Conservation (phyloP, 2,797 vertebrate species). For the Coilia nasus region DNA sequence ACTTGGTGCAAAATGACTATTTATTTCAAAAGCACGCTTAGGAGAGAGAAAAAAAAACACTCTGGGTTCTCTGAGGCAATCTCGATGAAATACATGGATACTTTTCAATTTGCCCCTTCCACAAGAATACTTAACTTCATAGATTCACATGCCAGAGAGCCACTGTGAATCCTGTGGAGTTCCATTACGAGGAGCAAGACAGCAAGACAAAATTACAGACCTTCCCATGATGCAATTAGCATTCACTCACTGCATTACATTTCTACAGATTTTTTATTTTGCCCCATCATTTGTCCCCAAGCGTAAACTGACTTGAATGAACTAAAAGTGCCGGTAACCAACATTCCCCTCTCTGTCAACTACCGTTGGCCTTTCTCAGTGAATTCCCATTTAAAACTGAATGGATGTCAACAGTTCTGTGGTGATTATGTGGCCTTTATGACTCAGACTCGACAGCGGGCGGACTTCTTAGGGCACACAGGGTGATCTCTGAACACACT, state of each 20-base stretch:
- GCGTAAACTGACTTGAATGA: neutral
- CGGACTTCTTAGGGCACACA: neutral
- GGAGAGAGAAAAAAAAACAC: neutral
- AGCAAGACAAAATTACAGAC: neutral
- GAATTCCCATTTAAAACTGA: neutral
- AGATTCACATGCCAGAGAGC: neutral
- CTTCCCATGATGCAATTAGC: neutral
- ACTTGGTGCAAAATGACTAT: neutral
- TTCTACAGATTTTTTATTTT: neutral
- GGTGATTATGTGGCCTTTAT: neutral
- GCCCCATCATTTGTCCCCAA: neutral
- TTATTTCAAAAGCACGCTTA: constrained; percentile 8
- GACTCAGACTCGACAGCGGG: neutral
- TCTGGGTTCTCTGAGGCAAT: neutral
- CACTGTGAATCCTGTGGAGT: neutral
- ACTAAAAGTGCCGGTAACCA: neutral
- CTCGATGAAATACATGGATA: neutral
- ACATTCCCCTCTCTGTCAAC: neutral
- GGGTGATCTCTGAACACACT: neutral
- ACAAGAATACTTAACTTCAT: neutral
- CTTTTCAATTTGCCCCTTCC: constrained; percentile 1
- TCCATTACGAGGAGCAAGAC: neutral
- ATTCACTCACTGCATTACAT: neutral
- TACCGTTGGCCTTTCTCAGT: neutral
- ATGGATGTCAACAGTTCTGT: neutral